phyloP scores from a whole-genome alignment of 2,113 vertebrate species.

The Dicrurus megarhynchus region DNA sequence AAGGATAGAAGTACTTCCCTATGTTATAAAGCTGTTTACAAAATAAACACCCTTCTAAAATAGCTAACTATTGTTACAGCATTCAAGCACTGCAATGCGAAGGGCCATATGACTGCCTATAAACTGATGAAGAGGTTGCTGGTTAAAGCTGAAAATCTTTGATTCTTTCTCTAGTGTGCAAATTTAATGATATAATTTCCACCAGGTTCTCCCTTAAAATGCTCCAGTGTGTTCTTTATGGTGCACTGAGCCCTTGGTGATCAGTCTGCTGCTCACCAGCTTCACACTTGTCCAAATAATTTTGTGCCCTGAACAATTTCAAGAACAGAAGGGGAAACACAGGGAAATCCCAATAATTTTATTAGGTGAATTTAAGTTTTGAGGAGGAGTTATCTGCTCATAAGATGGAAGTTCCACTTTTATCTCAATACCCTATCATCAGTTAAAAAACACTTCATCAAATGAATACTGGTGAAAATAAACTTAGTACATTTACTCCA shows the following conservation, averaged over 20 bases:
- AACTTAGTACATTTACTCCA: not conserved
- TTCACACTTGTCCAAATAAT: not conserved
- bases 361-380: not conserved
- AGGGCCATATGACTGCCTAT: not conserved
- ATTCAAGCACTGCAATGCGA: not conserved
- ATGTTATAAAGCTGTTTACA: not conserved
- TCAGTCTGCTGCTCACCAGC: not conserved
- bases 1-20: not conserved
- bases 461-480: not conserved
- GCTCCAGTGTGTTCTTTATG: not conserved
- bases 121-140: not conserved
- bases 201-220: not conserved
- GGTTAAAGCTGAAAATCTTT: not conserved
- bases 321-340: not conserved
- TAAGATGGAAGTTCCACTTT: not conserved
- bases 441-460: not conserved
- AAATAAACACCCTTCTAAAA: not conserved
- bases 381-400: not conserved
- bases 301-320: not conserved
- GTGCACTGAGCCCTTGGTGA: not conserved
- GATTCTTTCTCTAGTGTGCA: not conserved
- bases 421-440: not conserved
- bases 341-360: not conserved
- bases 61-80: not conserved
- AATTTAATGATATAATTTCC: not conserved